Conservation (phyloP, 37 sponge, comb jelly and placozoan species). For the Mnemiopsis leidyi region DNA sequence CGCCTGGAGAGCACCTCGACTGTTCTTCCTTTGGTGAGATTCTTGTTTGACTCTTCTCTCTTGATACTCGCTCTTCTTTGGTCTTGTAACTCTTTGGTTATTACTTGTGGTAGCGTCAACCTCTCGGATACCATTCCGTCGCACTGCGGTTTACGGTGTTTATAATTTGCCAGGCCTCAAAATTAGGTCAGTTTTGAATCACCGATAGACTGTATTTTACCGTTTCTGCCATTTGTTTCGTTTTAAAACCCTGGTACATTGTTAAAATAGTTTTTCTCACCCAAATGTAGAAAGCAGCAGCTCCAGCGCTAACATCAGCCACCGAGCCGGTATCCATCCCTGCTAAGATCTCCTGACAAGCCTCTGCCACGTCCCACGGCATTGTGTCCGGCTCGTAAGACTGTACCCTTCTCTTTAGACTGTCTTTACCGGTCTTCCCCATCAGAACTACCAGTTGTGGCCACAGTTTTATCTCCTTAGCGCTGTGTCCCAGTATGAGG, state of each 20-base stretch:
- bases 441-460: constrained; percentile 63
- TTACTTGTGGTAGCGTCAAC: constrained; percentile 34
- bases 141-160: no score
- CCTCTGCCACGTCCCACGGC: constrained; percentile 33
- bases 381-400: constrained; percentile 66
- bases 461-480: constrained; percentile 67
- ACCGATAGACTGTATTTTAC: no score
- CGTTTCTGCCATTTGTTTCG: no score
- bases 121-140: constrained; percentile 61
- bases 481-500: constrained; percentile 67
- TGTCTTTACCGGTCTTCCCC: constrained; percentile 67
- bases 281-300: constrained; percentile 69
- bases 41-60: not conserved
- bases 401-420: constrained; percentile 67
- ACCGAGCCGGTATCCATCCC: constrained; percentile 49
- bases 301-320: constrained; percentile 67
- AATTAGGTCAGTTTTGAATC: no score
- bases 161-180: no score
- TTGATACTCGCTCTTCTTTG: not conserved
- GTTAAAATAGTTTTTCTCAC: constrained; percentile 20
- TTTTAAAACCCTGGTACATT: no score
- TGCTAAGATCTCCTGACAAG: constrained; percentile 8
- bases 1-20: constrained; percentile 44
- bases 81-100: constrained; percentile 27
- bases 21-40: not conserved